These are phyloP conservation scores for Scleropages formosus DNA, from an alignment of 2,797 vertebrate genomes.

Conservation along the genomic window DNA sequence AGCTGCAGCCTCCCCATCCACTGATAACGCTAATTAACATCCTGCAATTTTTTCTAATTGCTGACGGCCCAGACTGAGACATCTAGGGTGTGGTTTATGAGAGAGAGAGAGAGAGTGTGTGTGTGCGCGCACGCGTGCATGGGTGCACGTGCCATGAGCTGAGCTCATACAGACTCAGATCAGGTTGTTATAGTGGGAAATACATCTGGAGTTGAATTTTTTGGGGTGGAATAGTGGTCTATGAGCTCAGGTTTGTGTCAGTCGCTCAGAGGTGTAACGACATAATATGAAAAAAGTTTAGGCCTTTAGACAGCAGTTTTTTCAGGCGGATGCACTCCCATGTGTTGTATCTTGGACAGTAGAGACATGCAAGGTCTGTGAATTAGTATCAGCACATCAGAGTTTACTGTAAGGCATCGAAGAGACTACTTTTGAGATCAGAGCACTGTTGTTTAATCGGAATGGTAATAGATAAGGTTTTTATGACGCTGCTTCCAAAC, in stretches of 20 bases:
- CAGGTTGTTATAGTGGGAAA: too few species aligned
- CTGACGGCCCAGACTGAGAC: conserved; percentile 58
- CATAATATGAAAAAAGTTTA: conserved; percentile 25
- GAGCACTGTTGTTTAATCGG: conserved; percentile 4
- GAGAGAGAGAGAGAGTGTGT: neutral
- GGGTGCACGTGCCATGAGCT: conserved; percentile 1
- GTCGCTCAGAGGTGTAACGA: too few species aligned
- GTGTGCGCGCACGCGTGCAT: conserved; percentile 1
- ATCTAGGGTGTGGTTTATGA: conserved; percentile 63
- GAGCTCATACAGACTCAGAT: too few species aligned
- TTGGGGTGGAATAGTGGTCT: too few species aligned
- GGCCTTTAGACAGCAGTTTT: conserved; percentile 27
- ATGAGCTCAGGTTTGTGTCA: too few species aligned
- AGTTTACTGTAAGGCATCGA: conserved; percentile 7
- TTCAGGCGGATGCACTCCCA: conserved; percentile 5
- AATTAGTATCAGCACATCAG: conserved; percentile 18
- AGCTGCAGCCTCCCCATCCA: conserved; percentile 58
- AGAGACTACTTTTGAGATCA: conserved; percentile 4
- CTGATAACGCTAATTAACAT: conserved; percentile 76
- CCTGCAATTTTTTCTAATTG: conserved; percentile 76
- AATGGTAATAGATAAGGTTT: conserved; percentile 24
- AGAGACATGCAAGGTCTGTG: neutral
- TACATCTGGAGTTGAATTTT: too few species aligned
- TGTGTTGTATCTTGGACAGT: neutral
- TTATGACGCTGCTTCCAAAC: conserved; percentile 10